These are phyloP conservation scores for Microchirus variegatus DNA, from an alignment of 2,797 vertebrate species.

Conservation along the genomic window DNA sequence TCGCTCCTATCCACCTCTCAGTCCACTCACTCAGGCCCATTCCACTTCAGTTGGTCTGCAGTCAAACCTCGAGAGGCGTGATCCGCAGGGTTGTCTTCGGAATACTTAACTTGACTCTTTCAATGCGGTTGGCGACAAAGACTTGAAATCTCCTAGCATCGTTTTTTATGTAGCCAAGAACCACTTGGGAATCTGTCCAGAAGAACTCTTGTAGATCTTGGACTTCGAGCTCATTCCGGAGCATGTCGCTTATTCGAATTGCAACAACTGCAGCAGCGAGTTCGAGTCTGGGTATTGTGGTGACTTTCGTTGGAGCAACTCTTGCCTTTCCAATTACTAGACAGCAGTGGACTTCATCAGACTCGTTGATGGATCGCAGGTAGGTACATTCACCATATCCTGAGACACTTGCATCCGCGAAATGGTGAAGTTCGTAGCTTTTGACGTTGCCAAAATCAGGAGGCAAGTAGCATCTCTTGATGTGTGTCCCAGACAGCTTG, in stretches of 20 bases:
- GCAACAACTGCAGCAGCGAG: conserved; percentile 4
- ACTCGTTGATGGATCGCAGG: conserved; percentile 16
- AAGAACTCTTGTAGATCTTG: background rate
- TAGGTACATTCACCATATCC: conserved; percentile 35
- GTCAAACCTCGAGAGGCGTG: background rate
- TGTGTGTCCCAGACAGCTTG: conserved; percentile 11
- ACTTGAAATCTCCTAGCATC: conserved; percentile 1
- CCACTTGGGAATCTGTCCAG: background rate
- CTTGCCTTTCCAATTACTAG: conserved; percentile 43
- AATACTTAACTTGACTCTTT: conserved; percentile 35
- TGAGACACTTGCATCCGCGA: conserved; percentile 16
- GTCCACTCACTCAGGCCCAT: no score
- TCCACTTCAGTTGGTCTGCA: background rate
- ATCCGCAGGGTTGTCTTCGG: conserved; percentile 22
- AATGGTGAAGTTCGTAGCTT: conserved; percentile 25
- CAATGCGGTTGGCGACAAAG: conserved; percentile 5
- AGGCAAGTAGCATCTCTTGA: conserved; percentile 34
- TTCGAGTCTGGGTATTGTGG: conserved; percentile 20
- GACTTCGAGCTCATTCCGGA: background rate
- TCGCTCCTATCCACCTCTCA: no score
- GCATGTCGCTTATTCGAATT: background rate
- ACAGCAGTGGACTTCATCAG: conserved; percentile 27
- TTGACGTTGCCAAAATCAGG: conserved; percentile 17
- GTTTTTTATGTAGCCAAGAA: conserved; percentile 10
- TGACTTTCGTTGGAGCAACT: conserved; percentile 29